These are phyloP conservation scores for Sialis fuliginosa DNA, from an alignment of 2,888 invertebrate species.

Conservation along the genomic window DNA sequence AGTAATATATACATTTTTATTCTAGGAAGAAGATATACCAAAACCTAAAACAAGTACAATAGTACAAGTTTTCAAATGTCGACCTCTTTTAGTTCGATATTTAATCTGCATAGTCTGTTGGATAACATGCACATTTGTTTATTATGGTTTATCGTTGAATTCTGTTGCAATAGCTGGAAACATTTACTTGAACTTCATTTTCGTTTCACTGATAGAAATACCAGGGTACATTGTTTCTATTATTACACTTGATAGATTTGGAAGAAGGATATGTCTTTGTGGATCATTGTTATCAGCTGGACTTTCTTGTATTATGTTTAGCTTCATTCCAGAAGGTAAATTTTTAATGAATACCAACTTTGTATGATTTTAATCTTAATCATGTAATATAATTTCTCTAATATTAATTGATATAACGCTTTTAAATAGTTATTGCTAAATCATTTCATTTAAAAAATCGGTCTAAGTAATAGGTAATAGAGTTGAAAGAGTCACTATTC, in stretches of 20 bases:
- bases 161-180: slow-evolving; percentile 57
- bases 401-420: no score
- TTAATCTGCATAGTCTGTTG: slow-evolving; percentile 59
- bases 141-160: slow-evolving; percentile 64
- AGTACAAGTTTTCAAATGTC: slow-evolving; percentile 31
- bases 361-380: no score
- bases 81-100: slow-evolving; percentile 32
- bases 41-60: slow-evolving; percentile 13
- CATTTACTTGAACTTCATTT: slow-evolving; percentile 58
- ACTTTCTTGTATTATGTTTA: slow-evolving; percentile 34
- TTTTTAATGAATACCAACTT: slow-evolving; percentile 4
- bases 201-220: slow-evolving; percentile 48
- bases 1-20: no score
- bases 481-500: not conserved
- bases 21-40: no score
- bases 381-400: not conserved
- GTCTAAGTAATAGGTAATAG: no score
- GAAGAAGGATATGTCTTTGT: slow-evolving; percentile 43
- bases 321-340: slow-evolving; percentile 37
- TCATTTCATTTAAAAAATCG: no score
- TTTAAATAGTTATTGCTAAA: no score
- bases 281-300: slow-evolving; percentile 44
- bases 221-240: slow-evolving; percentile 51
- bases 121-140: slow-evolving; percentile 62
- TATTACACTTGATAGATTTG: slow-evolving; percentile 41